Evolutionary conservation across 2,888 invertebrate species (phyloP).

Genomic region (Galerucella pusilla): DNA sequence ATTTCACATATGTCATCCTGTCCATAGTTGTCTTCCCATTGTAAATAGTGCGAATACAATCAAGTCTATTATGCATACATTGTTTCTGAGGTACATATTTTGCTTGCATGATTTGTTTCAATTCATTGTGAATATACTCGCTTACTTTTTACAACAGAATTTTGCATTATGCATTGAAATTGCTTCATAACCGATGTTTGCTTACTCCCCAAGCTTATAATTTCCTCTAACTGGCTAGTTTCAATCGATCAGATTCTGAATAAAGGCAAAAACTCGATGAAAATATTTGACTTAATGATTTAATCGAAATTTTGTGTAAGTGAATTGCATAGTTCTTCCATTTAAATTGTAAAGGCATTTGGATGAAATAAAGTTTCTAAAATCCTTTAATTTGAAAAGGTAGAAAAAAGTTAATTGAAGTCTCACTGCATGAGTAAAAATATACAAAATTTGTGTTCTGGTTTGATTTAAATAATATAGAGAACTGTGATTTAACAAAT

Average conservation of each 20-base stretch:
- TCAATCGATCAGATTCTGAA: neutral
- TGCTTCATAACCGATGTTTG: neutral
- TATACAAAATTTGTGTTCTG: too few relatives aligned
- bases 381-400: too few relatives aligned
- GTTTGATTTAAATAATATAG: too few relatives aligned
- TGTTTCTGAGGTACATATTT: constrained; percentile 29
- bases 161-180: neutral
- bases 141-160: neutral
- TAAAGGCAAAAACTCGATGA: neutral
- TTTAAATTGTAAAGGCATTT: too few relatives aligned
- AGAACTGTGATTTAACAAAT: too few relatives aligned
- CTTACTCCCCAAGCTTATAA: neutral
- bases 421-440: neutral
- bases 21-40: constrained; percentile 28
- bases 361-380: too few relatives aligned
- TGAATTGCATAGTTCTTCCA: too few relatives aligned
- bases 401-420: neutral
- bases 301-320: too few relatives aligned
- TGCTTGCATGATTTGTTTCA: constrained; percentile 27
- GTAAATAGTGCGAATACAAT: constrained; percentile 27
- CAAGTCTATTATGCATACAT: constrained; percentile 18
- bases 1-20: constrained; percentile 30
- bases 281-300: too few relatives aligned
- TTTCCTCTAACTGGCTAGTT: neutral
- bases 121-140: neutral